These are phyloP conservation scores for Geopemphigus sp. DNA, from an alignment of 1,140 invertebrate genomes.

Conservation along the genomic window DNA sequence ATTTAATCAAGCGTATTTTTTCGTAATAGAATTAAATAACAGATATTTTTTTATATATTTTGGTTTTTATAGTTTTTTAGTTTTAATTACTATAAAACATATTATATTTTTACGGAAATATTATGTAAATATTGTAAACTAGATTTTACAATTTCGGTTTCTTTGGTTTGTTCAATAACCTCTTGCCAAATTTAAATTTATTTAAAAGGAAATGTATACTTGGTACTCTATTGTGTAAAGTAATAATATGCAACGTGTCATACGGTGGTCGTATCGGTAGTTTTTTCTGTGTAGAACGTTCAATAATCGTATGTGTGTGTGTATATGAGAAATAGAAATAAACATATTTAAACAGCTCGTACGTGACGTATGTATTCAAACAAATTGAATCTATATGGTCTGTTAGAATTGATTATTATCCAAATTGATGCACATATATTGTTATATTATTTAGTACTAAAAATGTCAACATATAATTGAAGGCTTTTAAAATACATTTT, in stretches of 20 bases:
- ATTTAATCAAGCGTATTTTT: too few relatives aligned
- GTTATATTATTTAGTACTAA: too few relatives aligned
- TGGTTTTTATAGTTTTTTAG: too few relatives aligned
- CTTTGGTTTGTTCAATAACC: background rate
- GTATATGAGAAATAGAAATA: background rate
- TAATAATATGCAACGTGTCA: background rate
- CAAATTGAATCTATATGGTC: constrained; percentile 9
- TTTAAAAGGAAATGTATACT: background rate
- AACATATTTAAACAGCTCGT: background rate
- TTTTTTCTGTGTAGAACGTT: background rate
- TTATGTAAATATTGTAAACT: background rate
- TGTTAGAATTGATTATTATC: background rate
- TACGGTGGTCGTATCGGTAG: background rate
- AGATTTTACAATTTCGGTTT: background rate
- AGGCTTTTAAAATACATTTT: too few relatives aligned
- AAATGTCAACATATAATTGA: too few relatives aligned
- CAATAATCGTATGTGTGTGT: background rate
- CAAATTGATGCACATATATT: background rate
- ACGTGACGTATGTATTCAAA: constrained; percentile 12
- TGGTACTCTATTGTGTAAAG: background rate
- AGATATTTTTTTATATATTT: background rate
- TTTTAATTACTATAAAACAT: too few relatives aligned
- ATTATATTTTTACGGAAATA: too few relatives aligned
- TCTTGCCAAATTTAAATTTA: background rate
- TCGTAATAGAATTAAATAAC: too few relatives aligned